These are phyloP conservation scores for Gymnoscopelus braueri DNA, from an alignment of 2,797 vertebrate species.

Conservation along the genomic window DNA sequence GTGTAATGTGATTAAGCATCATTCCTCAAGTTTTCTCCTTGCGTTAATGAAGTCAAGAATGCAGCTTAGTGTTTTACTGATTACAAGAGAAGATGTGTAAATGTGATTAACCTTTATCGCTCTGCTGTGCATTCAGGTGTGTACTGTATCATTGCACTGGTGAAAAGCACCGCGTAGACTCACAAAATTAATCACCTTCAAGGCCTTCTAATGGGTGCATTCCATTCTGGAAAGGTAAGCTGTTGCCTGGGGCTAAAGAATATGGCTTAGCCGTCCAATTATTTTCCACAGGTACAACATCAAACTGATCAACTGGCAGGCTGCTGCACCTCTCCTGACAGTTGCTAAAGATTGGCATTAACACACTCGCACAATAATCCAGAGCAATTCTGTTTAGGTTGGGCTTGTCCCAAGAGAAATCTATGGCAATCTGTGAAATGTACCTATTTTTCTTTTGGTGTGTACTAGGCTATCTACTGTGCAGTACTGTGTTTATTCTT, in stretches of 20 bases:
- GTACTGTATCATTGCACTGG: constrained; percentile 65
- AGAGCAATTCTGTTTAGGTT: not conserved
- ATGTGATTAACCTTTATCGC: not conserved
- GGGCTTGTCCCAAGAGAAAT: not conserved
- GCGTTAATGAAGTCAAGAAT: not conserved
- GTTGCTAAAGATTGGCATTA: constrained; percentile 19
- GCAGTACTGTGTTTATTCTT: too few relatives aligned
- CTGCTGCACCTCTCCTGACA: constrained; percentile 19
- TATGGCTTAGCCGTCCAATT: constrained; percentile 58
- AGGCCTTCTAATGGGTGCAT: constrained; percentile 80
- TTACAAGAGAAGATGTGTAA: too few relatives aligned
- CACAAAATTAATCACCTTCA: constrained; percentile 83
- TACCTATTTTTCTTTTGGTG: too few relatives aligned
- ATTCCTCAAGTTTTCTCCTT: not conserved
- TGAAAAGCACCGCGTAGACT: constrained; percentile 72
- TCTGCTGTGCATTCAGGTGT: constrained; percentile 40
- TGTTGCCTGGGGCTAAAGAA: constrained; percentile 67
- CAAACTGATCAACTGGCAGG: constrained; percentile 54
- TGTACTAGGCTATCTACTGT: too few relatives aligned
- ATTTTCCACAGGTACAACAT: constrained; percentile 59
- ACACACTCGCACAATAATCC: not conserved
- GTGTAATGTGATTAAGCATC: not conserved
- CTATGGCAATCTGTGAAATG: too few relatives aligned
- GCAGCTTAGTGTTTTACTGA: too few relatives aligned
- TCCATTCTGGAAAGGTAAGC: constrained; percentile 82